These are phyloP conservation scores for Notarius quadriscutis DNA, from an alignment of 2,113 vertebrate genomes.

Conservation along the genomic window DNA sequence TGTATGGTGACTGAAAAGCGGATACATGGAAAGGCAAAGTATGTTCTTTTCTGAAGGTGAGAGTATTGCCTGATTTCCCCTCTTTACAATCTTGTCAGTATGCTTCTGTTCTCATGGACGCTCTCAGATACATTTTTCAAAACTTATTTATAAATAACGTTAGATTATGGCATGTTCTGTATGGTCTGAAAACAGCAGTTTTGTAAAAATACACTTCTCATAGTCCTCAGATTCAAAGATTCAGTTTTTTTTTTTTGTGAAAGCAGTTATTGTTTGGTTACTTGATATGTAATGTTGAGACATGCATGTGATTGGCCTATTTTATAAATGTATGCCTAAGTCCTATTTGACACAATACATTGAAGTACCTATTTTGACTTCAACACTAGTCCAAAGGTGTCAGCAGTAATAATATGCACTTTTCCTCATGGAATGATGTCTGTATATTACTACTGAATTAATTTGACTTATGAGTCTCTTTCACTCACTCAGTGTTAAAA, in stretches of 20 bases:
- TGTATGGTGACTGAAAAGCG: not conserved
- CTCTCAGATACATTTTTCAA: not conserved
- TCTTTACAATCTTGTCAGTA: not conserved
- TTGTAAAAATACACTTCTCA: not conserved
- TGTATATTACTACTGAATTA: not conserved
- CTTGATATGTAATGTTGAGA: not conserved
- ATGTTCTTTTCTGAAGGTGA: not conserved
- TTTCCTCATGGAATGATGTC: not conserved
- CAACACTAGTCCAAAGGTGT: not conserved
- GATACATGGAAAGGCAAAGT: not conserved
- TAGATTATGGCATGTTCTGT: conserved; percentile 23
- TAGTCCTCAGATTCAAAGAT: not conserved
- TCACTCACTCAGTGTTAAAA: not conserved
- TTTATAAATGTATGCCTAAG: conserved; percentile 8
- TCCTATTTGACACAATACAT: conserved; percentile 5
- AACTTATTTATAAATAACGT: not conserved
- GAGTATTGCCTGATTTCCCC: not conserved
- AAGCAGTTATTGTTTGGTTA: not conserved
- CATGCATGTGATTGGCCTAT: conserved; percentile 16
- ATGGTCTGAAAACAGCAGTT: not conserved
- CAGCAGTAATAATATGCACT: not conserved
- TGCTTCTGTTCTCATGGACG: not conserved
- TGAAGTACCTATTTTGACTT: not conserved
- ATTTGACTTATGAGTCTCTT: not conserved
- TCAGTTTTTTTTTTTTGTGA: not conserved